A percentile compares a stretch with the other conserved stretches of the same genome.
These are phyloP conservation scores for Synanthedon myopaeformis DNA, from an alignment of 2,888 invertebrate species.

Conservation along the genomic window DNA sequence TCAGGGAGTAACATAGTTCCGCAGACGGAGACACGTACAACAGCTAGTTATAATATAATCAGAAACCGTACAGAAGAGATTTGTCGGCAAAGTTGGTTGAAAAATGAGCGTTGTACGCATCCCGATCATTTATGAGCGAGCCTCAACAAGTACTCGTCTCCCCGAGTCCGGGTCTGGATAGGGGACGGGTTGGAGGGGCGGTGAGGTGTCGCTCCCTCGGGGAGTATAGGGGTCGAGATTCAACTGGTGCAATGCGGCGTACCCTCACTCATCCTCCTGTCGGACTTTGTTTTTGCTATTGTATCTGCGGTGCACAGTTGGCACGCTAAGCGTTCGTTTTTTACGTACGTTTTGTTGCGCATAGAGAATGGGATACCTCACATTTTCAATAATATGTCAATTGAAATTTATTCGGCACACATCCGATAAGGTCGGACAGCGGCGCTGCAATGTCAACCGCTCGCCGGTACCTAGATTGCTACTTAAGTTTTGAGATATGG, in stretches of 20 bases:
- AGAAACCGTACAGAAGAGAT: neutral
- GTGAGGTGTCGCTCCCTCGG: slow-evolving; percentile 9
- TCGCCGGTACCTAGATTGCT: too few relatives aligned
- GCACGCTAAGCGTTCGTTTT: slow-evolving; percentile 38
- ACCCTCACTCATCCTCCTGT: slow-evolving; percentile 38
- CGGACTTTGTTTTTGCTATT: slow-evolving; percentile 40
- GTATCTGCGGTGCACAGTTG: slow-evolving; percentile 31
- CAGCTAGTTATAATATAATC: too few relatives aligned
- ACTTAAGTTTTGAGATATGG: too few relatives aligned
- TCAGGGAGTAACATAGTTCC: too few relatives aligned
- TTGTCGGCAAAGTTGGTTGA: slow-evolving; percentile 5
- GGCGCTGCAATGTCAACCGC: too few relatives aligned
- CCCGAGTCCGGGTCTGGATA: slow-evolving; percentile 12
- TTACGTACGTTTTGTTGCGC: slow-evolving; percentile 30
- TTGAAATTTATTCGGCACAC: too few relatives aligned
- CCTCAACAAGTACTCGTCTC: slow-evolving; percentile 52
- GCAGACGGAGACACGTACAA: too few relatives aligned
- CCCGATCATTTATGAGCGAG: slow-evolving; percentile 25
- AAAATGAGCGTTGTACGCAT: slow-evolving; percentile 17
- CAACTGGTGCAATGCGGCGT: slow-evolving; percentile 70
- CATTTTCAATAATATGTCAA: too few relatives aligned
- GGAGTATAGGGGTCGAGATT: slow-evolving; percentile 47
- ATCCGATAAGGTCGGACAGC: too few relatives aligned
- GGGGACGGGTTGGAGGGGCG: slow-evolving; percentile 10
- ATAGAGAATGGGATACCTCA: too few relatives aligned